Conservation (phyloP, 2,113 vertebrate genomes). For the Ursus arctos region DNA sequence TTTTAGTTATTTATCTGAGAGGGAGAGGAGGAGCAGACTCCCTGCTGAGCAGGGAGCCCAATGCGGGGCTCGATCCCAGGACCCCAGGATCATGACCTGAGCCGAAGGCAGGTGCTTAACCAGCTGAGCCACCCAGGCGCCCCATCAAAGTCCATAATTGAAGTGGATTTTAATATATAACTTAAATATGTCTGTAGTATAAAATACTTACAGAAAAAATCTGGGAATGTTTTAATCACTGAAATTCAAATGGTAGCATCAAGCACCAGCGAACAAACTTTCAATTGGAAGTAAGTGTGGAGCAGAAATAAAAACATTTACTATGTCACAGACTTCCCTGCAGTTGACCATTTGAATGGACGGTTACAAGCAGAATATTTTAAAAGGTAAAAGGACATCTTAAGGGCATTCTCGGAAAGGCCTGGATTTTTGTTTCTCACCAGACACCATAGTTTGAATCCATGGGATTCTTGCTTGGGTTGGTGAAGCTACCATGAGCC, state of each 20-base stretch:
- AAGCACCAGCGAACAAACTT: background rate
- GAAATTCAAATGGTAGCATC: background rate
- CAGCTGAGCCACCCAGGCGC: background rate
- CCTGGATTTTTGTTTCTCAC: background rate
- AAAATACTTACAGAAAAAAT: background rate
- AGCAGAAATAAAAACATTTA: background rate
- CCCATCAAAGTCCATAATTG: background rate
- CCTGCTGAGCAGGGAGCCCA: background rate
- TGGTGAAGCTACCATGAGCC: background rate
- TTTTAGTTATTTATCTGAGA: background rate
- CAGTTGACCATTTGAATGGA: background rate
- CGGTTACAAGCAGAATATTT: background rate
- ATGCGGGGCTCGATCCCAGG: background rate
- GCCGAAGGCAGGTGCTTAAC: background rate
- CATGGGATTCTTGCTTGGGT: background rate
- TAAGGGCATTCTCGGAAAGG: background rate
- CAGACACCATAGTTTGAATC: background rate
- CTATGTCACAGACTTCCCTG: background rate
- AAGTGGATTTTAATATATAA: background rate
- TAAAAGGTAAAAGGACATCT: background rate
- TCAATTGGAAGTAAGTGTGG: constrained; percentile 19
- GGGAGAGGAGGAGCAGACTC: background rate
- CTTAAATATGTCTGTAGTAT: background rate
- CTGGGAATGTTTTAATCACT: background rate
- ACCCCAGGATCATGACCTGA: background rate